Evolutionary conservation across 2,888 invertebrate species (phyloP).

Genomic region (Eupsilia transversa): DNA sequence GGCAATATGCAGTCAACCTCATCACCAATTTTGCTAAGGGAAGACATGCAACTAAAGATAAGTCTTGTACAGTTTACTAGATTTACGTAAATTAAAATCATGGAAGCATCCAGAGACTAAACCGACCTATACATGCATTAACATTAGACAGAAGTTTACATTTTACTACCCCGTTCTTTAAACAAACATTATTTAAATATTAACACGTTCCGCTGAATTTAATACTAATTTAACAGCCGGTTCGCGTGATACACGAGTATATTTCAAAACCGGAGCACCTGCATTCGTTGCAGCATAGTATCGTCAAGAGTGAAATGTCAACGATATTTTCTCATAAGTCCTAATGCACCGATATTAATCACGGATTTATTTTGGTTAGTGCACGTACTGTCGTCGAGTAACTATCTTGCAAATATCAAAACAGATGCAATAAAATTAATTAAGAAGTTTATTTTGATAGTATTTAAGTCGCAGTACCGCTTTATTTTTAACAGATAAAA

Average conservation of each 20-base stretch:
- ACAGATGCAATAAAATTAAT: conserved; percentile 25
- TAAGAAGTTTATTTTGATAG: conserved; percentile 4
- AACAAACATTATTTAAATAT: conserved; percentile 38
- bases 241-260: conserved; percentile 21
- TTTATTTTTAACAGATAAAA: neutral
- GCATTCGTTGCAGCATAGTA: conserved; percentile 49
- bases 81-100: neutral
- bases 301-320: conserved; percentile 77
- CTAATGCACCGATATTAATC: conserved; percentile 75
- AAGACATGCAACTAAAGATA: neutral
- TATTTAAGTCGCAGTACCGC: neutral
- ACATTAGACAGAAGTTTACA: conserved; percentile 27
- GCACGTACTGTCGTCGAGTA: conserved; percentile 65
- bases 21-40: neutral
- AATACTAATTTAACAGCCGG: conserved; percentile 21
- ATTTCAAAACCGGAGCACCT: conserved; percentile 63
- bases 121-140: neutral
- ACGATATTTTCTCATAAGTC: conserved; percentile 73
- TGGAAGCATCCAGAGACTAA: conserved; percentile 23
- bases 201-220: conserved; percentile 20
- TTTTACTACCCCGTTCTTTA: conserved; percentile 25
- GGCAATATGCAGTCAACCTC: neutral
- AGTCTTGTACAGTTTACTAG: neutral
- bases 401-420: conserved; percentile 42
- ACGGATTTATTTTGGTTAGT: conserved; percentile 76